Percentiles rank a stretch among this genome's conserved stretches.
phyloP scores from a whole-genome alignment of 2,797 vertebrate genomes.

The Periophthalmus magnuspinnatus region DNA sequence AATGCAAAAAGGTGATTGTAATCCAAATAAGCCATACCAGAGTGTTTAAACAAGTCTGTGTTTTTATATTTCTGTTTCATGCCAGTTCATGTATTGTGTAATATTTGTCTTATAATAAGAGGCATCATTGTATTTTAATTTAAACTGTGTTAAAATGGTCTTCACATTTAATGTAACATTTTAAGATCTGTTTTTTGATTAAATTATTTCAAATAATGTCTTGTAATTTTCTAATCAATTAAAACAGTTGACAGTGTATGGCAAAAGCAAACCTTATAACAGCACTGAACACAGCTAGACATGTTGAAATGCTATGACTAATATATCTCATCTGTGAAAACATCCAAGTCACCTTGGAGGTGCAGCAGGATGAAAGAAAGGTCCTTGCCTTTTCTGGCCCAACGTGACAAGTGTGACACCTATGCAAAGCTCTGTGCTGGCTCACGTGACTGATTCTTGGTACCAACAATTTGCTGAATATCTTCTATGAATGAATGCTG shows the following conservation, averaged over 20 bases:
- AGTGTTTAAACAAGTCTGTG: constrained; percentile 65
- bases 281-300: constrained; percentile 6
- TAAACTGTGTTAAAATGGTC: constrained; percentile 60
- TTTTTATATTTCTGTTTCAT: constrained; percentile 61
- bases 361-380: constrained; percentile 27
- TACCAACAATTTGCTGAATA: too few relatives aligned
- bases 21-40: constrained; percentile 75
- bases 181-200: constrained; percentile 44
- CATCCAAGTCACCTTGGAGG: constrained; percentile 25
- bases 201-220: constrained; percentile 51
- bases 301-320: too few relatives aligned
- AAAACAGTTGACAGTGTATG: constrained; percentile 13
- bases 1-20: constrained; percentile 72
- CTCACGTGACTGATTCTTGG: too few relatives aligned
- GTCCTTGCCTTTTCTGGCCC: not conserved
- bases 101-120: constrained; percentile 17
- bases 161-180: constrained; percentile 24
- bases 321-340: too few relatives aligned
- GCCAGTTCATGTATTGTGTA: constrained; percentile 37
- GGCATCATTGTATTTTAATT: constrained; percentile 21
- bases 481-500: too few relatives aligned
- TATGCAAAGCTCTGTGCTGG: not conserved
- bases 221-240: not conserved
- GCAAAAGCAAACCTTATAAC: constrained; percentile 41
- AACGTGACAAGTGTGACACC: not conserved